These are phyloP conservation scores for Nesometra sesokonis DNA, from an alignment of 35 echinoderm and acorn worm species.

Conservation along the genomic window DNA sequence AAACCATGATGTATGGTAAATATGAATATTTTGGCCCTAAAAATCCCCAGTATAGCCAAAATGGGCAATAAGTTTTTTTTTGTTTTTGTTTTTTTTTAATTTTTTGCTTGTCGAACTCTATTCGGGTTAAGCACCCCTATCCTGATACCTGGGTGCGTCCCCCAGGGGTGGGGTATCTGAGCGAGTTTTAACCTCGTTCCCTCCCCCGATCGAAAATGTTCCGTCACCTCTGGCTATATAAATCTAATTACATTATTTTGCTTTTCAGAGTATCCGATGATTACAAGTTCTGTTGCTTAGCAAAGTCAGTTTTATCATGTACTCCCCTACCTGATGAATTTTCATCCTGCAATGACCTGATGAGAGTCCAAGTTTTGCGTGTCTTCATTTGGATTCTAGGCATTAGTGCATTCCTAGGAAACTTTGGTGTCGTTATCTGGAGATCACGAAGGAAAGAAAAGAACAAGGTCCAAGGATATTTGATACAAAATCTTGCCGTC, in stretches of 20 bases:
- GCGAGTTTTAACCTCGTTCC: too few relatives aligned
- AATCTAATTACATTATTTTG: background rate
- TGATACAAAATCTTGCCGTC: constrained; percentile 75
- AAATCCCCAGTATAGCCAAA: too few relatives aligned
- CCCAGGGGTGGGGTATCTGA: too few relatives aligned
- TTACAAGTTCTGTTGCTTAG: constrained; percentile 71
- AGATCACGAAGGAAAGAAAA: constrained; percentile 18
- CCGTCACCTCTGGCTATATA: too few relatives aligned
- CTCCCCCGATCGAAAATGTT: too few relatives aligned
- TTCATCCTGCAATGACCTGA: constrained; percentile 73
- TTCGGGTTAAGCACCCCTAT: too few relatives aligned
- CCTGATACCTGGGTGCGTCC: too few relatives aligned
- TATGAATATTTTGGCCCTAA: too few relatives aligned
- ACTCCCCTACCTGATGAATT: constrained; percentile 28
- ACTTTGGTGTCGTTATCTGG: constrained; percentile 61
- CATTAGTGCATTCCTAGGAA: constrained; percentile 66
- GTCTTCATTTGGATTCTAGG: constrained; percentile 85
- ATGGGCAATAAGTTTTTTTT: too few relatives aligned
- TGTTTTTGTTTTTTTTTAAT: too few relatives aligned
- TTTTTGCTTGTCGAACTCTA: too few relatives aligned
- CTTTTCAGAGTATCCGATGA: constrained; percentile 50
- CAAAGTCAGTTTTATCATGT: background rate
- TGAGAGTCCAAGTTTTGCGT: constrained; percentile 36
- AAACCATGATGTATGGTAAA: too few relatives aligned
- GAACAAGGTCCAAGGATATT: constrained; percentile 46